A percentile compares a stretch with the other conserved stretches of the same genome.
Evolutionary conservation across 1,140 invertebrate species (phyloP).

Genomic region (Tribolium madens): DNA sequence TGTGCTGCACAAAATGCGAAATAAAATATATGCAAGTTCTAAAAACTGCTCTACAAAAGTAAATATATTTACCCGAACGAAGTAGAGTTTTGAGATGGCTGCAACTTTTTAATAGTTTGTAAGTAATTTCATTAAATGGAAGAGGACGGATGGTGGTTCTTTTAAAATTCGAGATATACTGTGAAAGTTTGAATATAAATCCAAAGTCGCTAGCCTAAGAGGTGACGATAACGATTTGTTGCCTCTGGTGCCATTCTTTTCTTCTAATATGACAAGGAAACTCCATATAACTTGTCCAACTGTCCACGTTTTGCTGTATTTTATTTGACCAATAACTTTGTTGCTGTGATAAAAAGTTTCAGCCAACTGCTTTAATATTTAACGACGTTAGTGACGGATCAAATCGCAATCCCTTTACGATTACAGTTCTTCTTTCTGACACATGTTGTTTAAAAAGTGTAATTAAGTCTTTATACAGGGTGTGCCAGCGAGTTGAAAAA

Average conservation of each 20-base stretch:
- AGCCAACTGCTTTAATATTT: conserved; percentile 24
- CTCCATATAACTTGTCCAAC: conserved; percentile 60
- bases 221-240: conserved; percentile 46
- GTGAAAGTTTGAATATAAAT: conserved; percentile 43
- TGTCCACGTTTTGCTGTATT: conserved; percentile 55
- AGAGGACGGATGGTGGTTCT: conserved; percentile 11
- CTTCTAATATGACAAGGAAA: conserved; percentile 58
- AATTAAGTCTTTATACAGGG: not conserved
- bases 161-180: conserved; percentile 40
- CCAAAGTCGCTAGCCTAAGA: conserved; percentile 34
- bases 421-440: not conserved
- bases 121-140: conserved; percentile 40
- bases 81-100: conserved; percentile 4
- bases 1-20: conserved; percentile 17
- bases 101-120: conserved; percentile 39
- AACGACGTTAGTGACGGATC: not conserved
- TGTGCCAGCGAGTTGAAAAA: too few species aligned
- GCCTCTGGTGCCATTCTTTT: conserved; percentile 49
- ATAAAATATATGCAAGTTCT: conserved; percentile 6
- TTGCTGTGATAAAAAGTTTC: conserved; percentile 23
- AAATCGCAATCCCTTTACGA: conserved; percentile 2
- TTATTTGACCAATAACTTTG: conserved; percentile 51
- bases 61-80: conserved; percentile 14
- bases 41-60: not conserved
- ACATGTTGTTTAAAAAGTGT: not conserved